Conservation (phyloP, 2,888 invertebrate species). For the Agapetus fuscipes region DNA sequence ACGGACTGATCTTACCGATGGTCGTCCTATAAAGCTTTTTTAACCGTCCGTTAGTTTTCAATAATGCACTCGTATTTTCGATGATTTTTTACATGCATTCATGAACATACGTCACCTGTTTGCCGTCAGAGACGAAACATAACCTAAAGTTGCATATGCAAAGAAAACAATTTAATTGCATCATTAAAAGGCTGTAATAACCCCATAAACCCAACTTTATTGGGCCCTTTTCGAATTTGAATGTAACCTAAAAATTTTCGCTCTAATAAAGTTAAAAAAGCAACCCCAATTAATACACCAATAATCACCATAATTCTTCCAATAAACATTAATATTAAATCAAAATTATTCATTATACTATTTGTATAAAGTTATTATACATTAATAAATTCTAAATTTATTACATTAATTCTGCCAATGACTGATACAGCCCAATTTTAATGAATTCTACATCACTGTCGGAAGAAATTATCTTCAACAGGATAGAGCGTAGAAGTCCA, state of each 20-base stretch:
- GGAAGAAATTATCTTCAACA: too few relatives aligned
- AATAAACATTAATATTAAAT: constrained; percentile 35
- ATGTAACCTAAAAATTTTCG: constrained; percentile 62
- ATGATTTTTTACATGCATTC: too few relatives aligned
- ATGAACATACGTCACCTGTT: too few relatives aligned
- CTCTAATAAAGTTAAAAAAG: constrained; percentile 64
- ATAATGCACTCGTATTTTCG: too few relatives aligned
- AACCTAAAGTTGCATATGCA: too few relatives aligned
- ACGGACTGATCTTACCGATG: too few relatives aligned
- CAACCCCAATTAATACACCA: constrained; percentile 53
- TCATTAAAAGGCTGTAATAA: constrained; percentile 62
- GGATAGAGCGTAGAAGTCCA: too few relatives aligned
- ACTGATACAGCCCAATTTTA: too few relatives aligned
- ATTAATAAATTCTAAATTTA: constrained; percentile 60
- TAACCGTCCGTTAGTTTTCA: too few relatives aligned
- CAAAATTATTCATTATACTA: constrained; percentile 44
- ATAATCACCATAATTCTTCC: constrained; percentile 46
- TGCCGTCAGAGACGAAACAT: too few relatives aligned
- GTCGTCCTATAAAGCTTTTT: too few relatives aligned
- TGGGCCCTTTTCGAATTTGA: constrained; percentile 65
- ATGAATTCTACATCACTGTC: too few relatives aligned
- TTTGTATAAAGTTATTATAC: constrained; percentile 43
- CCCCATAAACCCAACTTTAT: constrained; percentile 55
- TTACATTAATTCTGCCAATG: constrained; percentile 59
- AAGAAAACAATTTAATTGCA: constrained; percentile 61